Base-by-base conservation (phyloP, 1,140 invertebrate species). In the Penaeus vannamei region DNA sequence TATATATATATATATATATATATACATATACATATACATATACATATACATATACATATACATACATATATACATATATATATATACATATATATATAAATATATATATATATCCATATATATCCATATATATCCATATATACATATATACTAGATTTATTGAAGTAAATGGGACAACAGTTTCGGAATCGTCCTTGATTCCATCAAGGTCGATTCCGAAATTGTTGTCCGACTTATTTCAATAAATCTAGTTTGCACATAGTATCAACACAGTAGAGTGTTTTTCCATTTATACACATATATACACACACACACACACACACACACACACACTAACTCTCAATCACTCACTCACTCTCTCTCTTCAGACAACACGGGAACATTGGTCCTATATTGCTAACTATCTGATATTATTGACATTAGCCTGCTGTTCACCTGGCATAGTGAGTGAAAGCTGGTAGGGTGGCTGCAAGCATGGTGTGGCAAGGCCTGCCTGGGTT, bases 251-350 rank as follows among this genome's bases (percentile, higher is more conserved):
- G n/a, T n/a, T n/a, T n/a, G n/a, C n/a, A n/a, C n/a, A n/a, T n/a
- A n/a, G n/a, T n/a, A n/a, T n/a, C n/a, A n/a, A n/a, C n/a, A n/a
- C n/a, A n/a, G n/a, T n/a, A n/a, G n/a, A n/a, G n/a, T n/a, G n/a
- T n/a, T n/a, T n/a, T n/a, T n/a, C n/a, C n/a, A n/a, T n/a, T n/a
- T n/a, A n/a, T n/a, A n/a, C n/a, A n/a, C n/a, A n/a, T n/a, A n/a
- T n/a, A n/a, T 72, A 72, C n/a, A 72, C n/a, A 19, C n/a, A 72
- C n/a, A 72, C n/a, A 72, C n/a, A 72, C n/a, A 72, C n/a, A 72
- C n/a, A 72, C 26, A 72, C 26, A 19, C n/a, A 72, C 26, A 72
- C 26, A n/a, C 4, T n/a, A 29, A n/a, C n/a, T n/a, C n/a, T n/a
- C n/a, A n/a, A n/a, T n/a, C n/a, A n/a, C n/a, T n/a, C n/a, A n/a